Conservation (phyloP, 2,113 vertebrate species). For the Pseudorasbora parva region DNA sequence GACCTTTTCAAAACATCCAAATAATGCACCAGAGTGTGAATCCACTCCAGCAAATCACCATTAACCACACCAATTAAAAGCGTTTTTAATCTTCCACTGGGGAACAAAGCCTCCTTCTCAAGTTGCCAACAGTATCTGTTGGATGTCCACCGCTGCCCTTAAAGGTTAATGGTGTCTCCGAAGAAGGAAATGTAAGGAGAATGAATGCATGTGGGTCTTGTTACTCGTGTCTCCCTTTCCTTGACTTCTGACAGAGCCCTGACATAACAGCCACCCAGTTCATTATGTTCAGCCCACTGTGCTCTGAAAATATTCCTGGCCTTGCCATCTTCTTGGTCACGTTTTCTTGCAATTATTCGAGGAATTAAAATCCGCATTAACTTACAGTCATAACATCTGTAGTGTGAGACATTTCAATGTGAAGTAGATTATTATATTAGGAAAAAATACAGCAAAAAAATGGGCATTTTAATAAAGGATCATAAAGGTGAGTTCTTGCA, state of each 20-base stretch:
- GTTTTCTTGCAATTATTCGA: not conserved
- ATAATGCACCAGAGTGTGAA: slow-evolving; percentile 43
- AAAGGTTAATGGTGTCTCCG: slow-evolving; percentile 56
- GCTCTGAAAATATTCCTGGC: slow-evolving; percentile 7
- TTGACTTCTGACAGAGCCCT: slow-evolving; percentile 42
- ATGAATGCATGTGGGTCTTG: slow-evolving; percentile 28
- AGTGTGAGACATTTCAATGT: not conserved
- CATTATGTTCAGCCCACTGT: slow-evolving; percentile 1
- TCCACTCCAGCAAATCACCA: slow-evolving; percentile 51
- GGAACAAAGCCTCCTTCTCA: slow-evolving; percentile 36
- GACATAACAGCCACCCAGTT: slow-evolving; percentile 29
- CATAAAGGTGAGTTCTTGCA: not conserved
- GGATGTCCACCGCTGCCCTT: slow-evolving; percentile 21
- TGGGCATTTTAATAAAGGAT: not conserved
- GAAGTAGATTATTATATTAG: not conserved
- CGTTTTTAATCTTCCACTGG: slow-evolving; percentile 47
- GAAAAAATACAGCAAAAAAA: not conserved
- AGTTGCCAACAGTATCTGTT: slow-evolving; percentile 32
- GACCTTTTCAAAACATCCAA: slow-evolving; percentile 50
- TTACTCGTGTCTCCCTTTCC: slow-evolving; percentile 36
- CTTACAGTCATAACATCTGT: not conserved
- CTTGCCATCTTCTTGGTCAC: not conserved
- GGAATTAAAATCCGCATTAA: not conserved
- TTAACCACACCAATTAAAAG: slow-evolving; percentile 55
- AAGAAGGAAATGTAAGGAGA: slow-evolving; percentile 30